Evolutionary conservation across 2,888 invertebrate genomes (phyloP), one percentile per base, ranked within the genome.

Genomic region (Drosophila engyochracea): DNA sequence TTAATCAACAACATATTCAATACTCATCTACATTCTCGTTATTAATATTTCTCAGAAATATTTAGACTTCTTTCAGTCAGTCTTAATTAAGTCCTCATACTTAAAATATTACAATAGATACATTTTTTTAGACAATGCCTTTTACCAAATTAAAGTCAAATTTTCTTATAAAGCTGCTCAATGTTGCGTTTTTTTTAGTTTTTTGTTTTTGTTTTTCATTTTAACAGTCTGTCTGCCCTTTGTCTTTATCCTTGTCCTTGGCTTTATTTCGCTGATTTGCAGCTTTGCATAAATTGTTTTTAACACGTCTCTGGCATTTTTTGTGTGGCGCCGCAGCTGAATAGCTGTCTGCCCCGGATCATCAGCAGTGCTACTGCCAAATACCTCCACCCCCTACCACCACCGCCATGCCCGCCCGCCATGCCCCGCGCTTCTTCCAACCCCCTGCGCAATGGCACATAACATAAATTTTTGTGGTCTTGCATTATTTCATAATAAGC

Each of bases 401-500:
- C 35, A n/a, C n/a, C n/a, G n/a, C n/a, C n/a, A n/a, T n/a, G 2
- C 0, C 31, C n/a, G 9, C 7, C 3, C 22, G 9, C 16, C 3
- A 31, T 28, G 22, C 37, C 22, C 37, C 57, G 2, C 12, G 19
- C 4, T 14, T 19, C 39, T 60, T 35, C 47, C 58, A 47, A 44
- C n/a, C 35, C 31, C 64, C 44, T 5, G 35, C 16, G 16, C 41
- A 33, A 44, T 41, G 57, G 31, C 64, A 64, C 64, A 73, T 70
- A 71, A 52, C 74, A 81, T 79, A 73, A 61, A 89, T 82, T 85
- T 75, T 78, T 74, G 74, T 74, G 81, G 81, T 70, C 81, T 74
- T 74, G 72, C 81, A 77, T 87, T 89, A 85, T 82, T 81, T 78
- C 68, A 73, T 82, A 73, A 82, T 80, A 80, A 82, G 85, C 75